Conservation (phyloP, 2,888 invertebrate genomes). For the Chrysomela aeneicollis region DNA sequence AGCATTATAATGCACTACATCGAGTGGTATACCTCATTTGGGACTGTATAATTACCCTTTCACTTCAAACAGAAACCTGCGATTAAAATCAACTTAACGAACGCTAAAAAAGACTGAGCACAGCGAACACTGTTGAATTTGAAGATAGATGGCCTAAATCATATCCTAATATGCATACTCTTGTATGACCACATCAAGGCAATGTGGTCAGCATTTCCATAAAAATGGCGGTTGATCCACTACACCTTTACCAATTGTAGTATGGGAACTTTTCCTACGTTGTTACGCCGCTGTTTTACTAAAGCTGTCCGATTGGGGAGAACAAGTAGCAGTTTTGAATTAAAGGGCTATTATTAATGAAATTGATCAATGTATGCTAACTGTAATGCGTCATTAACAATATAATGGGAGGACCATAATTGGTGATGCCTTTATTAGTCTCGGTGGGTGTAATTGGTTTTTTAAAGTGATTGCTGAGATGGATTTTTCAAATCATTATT, state of each 20-base stretch:
- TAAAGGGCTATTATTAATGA: slow-evolving; percentile 10
- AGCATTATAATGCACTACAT: neutral
- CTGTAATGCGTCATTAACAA: neutral
- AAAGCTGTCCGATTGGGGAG: neutral
- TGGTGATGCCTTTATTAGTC: neutral
- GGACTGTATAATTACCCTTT: neutral
- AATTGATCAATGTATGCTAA: neutral
- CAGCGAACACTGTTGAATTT: too few relatives aligned
- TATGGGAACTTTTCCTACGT: too few relatives aligned
- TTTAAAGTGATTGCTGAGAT: neutral
- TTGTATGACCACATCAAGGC: too few relatives aligned
- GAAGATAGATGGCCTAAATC: too few relatives aligned
- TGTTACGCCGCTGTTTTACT: slow-evolving; percentile 1
- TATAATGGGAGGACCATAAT: neutral
- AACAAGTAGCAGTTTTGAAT: slow-evolving; percentile 13
- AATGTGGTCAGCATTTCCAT: too few relatives aligned
- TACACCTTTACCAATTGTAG: too few relatives aligned
- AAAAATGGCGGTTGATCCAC: too few relatives aligned
- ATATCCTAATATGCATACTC: too few relatives aligned
- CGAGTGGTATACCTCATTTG: neutral
- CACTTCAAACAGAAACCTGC: neutral
- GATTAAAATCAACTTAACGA: neutral
- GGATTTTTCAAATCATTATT: neutral
- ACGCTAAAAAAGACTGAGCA: neutral
- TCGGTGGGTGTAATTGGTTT: neutral